Base-by-base conservation (phyloP, 2,888 invertebrate species). In the Oscheius onirici region DNA sequence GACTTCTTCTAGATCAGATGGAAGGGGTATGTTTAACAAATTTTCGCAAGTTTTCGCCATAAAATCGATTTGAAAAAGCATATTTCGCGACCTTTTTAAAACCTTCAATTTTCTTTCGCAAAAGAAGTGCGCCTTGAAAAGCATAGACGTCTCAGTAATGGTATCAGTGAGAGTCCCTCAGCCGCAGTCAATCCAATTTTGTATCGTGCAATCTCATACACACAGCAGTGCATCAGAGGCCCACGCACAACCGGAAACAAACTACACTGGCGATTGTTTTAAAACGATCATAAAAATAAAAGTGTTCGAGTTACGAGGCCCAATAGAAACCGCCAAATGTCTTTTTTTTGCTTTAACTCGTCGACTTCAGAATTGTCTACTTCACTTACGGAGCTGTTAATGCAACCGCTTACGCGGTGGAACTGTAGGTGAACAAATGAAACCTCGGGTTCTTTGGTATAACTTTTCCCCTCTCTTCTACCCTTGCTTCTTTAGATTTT, bases 141-240 rank as follows among this genome's bases (percentile, higher is more conserved):
- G 58, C 58, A 17, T 34, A 34, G 34, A 34, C 46, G 46, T 41
- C 43, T 52, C 24, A 17, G 24, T 58, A 58, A 58, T 58, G 43
- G 40, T 40, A 43, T 58, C 58, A 58, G 58, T 58, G 40, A 20
- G 41, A 41, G 58, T 40, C 43, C 20, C 55, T 43, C 41, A 58
- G 58, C 20, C 41, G 41, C 58, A 58, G 58, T 40, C 41, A 58
- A 58, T 58, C 24, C 58, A 58, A 58, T 58, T 58, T 58, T 58
- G 58, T 58, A 58, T 58, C 40, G 41, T 41, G 58, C 58, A 58
- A 58, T 58, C 58, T 58, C 58, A 58, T 58, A 40, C 43, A 58
- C 34, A 34, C 20, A 40, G 58, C 58, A 58, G 58, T 41, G 58
- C 41, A 41, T 41, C 40, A 24, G 40, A 40, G n/a, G 43, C 58